phyloP scores from a whole-genome alignment of 1,140 invertebrate genomes.

The fruit fly (Drosophila melanogaster) region DNA sequence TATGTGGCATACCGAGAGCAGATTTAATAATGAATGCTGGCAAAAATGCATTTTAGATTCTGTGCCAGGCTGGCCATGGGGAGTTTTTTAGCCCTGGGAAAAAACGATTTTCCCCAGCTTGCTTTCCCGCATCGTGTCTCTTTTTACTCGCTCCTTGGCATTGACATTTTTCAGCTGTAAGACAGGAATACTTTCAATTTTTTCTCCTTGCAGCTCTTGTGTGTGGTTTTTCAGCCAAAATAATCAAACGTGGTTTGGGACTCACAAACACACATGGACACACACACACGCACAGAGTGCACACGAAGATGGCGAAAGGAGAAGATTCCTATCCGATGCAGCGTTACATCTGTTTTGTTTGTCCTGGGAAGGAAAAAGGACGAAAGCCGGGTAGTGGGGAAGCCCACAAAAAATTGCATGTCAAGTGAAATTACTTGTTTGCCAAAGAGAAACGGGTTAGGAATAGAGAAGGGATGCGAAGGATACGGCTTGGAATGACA shows the following conservation, averaged over 20 bases:
- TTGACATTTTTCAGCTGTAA: conserved; percentile 58
- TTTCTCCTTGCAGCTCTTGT: conserved; percentile 19
- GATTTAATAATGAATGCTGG: conserved; percentile 27
- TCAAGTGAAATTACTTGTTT: conserved; percentile 82
- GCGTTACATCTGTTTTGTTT: conserved; percentile 70
- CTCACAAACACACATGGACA: not conserved
- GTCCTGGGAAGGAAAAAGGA: conserved; percentile 6
- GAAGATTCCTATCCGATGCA: conserved; percentile 42
- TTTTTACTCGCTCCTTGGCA: conserved; percentile 39
- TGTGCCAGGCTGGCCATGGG: not conserved
- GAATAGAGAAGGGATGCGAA: conserved; percentile 21
- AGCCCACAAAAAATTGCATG: conserved; percentile 74
- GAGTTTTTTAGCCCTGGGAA: conserved; percentile 8
- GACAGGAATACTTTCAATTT: conserved; percentile 63
- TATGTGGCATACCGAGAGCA: not conserved
- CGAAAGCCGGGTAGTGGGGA: not conserved
- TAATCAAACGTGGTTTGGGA: conserved; percentile 69
- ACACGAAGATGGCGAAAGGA: conserved; percentile 15
- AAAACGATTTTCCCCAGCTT: conserved; percentile 21
- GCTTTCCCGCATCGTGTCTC: conserved; percentile 15
- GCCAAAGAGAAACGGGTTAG: conserved; percentile 50
- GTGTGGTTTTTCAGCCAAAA: conserved; percentile 56
- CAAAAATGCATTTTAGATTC: conserved; percentile 12
- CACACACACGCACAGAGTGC: not conserved
- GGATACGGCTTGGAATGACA: conserved; percentile 23